phyloP scores from a whole-genome alignment of 2,888 invertebrate genomes.

The Atherix ibis region DNA sequence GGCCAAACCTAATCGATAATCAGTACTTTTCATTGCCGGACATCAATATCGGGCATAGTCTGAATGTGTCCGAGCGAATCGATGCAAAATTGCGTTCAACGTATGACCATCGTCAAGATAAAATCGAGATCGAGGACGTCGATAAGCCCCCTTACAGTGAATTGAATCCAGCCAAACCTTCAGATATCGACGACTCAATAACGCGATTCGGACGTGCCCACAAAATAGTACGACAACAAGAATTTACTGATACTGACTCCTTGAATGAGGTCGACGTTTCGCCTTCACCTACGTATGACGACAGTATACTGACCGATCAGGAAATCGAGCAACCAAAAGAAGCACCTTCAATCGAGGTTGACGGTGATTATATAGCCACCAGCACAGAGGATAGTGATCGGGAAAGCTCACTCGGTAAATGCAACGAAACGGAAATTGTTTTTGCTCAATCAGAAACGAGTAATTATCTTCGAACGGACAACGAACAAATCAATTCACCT shows the following conservation, averaged over 20 bases:
- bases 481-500: neutral
- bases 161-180: constrained; percentile 2
- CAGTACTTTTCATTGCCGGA: constrained; percentile 58
- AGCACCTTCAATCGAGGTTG: too few species aligned
- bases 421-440: constrained; percentile 19
- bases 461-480: neutral
- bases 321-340: too few species aligned
- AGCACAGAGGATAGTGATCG: constrained; percentile 21
- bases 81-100: constrained; percentile 47
- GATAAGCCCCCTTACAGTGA: constrained; percentile 2
- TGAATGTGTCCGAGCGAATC: constrained; percentile 53
- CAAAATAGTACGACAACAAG: constrained; percentile 24
- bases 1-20: constrained; percentile 38
- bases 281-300: neutral
- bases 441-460: constrained; percentile 2
- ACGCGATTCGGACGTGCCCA: constrained; percentile 27
- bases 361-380: too few species aligned
- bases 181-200: constrained; percentile 26
- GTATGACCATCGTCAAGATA: constrained; percentile 13
- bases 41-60: constrained; percentile 50
- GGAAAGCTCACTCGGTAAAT: constrained; percentile 35
- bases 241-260: constrained; percentile 15
- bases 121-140: neutral
- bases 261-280: constrained; percentile 1
- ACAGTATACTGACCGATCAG: neutral